Conservation (phyloP, 2,888 invertebrate species). For the Microctonus hyperodae region DNA sequence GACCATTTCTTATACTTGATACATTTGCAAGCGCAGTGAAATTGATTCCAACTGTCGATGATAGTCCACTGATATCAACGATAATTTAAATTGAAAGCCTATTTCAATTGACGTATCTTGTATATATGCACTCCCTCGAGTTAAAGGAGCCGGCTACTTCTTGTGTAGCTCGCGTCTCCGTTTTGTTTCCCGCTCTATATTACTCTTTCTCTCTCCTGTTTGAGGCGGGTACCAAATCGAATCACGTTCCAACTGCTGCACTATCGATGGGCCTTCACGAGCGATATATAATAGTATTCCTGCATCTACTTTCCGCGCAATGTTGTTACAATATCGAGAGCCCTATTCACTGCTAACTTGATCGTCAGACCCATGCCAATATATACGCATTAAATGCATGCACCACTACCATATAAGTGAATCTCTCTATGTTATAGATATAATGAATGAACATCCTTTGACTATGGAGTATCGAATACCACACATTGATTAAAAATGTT, state of each 20-base stretch:
- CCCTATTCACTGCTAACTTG: slow-evolving; percentile 4
- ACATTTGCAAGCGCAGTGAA: slow-evolving; percentile 19
- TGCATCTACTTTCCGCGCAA: slow-evolving; percentile 2
- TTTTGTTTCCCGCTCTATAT: background rate
- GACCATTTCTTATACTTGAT: slow-evolving; percentile 17
- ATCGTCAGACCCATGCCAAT: background rate
- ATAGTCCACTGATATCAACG: slow-evolving; percentile 28
- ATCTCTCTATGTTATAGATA: background rate
- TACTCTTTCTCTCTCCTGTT: slow-evolving; percentile 7
- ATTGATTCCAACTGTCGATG: slow-evolving; percentile 24
- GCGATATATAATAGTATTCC: background rate
- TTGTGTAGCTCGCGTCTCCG: background rate
- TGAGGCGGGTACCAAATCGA: slow-evolving; percentile 28
- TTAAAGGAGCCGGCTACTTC: slow-evolving; percentile 15
- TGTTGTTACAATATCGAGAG: background rate
- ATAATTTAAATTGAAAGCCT: slow-evolving; percentile 35
- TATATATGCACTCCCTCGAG: slow-evolving; percentile 24
- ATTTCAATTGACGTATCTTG: slow-evolving; percentile 28
- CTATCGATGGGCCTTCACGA: slow-evolving; percentile 20
- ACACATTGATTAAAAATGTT: background rate
- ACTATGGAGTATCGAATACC: background rate
- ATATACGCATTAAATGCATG: background rate
- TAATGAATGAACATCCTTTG: background rate
- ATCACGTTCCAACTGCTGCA: slow-evolving; percentile 31
- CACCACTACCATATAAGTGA: background rate